Evolutionary conservation across 2,797 vertebrate species (phyloP).

Genomic region (Novumbra hubbsi): DNA sequence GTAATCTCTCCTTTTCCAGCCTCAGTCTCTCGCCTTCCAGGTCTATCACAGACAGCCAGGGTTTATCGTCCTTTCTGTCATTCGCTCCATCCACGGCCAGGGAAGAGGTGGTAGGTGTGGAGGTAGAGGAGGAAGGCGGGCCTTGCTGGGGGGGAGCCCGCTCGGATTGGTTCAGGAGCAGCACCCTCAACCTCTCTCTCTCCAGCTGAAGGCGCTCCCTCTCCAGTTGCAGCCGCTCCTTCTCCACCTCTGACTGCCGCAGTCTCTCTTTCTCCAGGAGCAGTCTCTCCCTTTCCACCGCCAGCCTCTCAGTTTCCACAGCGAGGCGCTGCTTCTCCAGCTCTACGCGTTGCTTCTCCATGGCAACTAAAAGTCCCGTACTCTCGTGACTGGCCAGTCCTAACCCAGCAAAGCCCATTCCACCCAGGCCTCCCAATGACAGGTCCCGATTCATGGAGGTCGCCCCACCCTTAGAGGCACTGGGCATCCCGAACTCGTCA

Average conservation of each 20-base stretch:
- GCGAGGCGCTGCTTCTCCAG: conserved; percentile 87
- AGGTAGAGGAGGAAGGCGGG: conserved; percentile 56
- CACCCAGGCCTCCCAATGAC: conserved; percentile 71
- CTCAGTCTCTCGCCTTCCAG: conserved; percentile 87
- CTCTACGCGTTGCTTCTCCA: conserved; percentile 90
- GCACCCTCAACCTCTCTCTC: conserved; percentile 73
- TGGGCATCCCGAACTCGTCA: conserved; percentile 81
- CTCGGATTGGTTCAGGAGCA: conserved; percentile 61
- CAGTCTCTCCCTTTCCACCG: conserved; percentile 87
- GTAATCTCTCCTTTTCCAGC: conserved; percentile 88
- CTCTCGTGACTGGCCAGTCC: conserved; percentile 63
- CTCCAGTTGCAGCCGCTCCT: conserved; percentile 82
- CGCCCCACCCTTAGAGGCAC: conserved; percentile 77
- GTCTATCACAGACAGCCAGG: conserved; percentile 74
- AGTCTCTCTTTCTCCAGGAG: conserved; percentile 84
- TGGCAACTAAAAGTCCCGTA: conserved; percentile 77
- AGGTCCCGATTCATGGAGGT: conserved; percentile 70
- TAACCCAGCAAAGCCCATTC: conserved; percentile 63
- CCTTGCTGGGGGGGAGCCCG: conserved; percentile 51
- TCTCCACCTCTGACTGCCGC: conserved; percentile 65
- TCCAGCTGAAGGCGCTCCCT: conserved; percentile 80
- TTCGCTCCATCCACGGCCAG: conserved; percentile 63
- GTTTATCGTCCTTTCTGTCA: conserved; percentile 75
- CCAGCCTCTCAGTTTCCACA: conserved; percentile 85
- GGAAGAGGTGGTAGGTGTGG: conserved; percentile 58